phyloP scores from a whole-genome alignment of 2,888 invertebrate genomes.

The Platynereis dumerilii region DNA sequence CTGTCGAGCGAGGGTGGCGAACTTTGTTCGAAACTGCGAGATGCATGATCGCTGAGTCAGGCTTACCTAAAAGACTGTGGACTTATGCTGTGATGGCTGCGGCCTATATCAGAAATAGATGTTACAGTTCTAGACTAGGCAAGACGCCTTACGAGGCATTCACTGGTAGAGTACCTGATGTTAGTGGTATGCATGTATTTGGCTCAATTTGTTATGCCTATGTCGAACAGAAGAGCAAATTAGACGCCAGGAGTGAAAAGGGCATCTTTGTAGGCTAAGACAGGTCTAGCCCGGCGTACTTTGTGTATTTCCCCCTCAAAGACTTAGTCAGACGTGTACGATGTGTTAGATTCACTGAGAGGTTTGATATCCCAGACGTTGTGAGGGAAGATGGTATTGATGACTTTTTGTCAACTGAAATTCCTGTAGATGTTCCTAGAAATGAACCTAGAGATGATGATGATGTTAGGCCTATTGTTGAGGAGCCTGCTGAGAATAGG shows the following conservation, averaged over 20 bases:
- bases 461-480: neutral
- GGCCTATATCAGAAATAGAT: too few species aligned
- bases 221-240: slow-evolving; percentile 23
- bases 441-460: neutral
- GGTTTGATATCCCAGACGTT: too few species aligned
- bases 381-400: too few species aligned
- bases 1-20: slow-evolving; percentile 32
- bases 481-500: slow-evolving; percentile 11
- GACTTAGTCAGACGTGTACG: neutral
- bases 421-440: neutral
- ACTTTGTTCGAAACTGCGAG: slow-evolving; percentile 35
- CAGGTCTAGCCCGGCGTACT: slow-evolving; percentile 13
- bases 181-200: slow-evolving; percentile 27
- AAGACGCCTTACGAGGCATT: slow-evolving; percentile 26
- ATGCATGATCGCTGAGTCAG: slow-evolving; percentile 28
- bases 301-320: slow-evolving; percentile 10
- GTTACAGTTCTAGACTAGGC: neutral
- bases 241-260: slow-evolving; percentile 27
- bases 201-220: slow-evolving; percentile 31
- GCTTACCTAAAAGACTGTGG: slow-evolving; percentile 34
- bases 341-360: slow-evolving; percentile 9
- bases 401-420: too few species aligned
- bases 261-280: slow-evolving; percentile 20
- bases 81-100: neutral
- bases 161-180: slow-evolving; percentile 25